Percentiles rank a stretch among this genome's conserved stretches.
Conservation (phyloP, 2,113 vertebrate species). For the Pelvicachromis taeniatus region DNA sequence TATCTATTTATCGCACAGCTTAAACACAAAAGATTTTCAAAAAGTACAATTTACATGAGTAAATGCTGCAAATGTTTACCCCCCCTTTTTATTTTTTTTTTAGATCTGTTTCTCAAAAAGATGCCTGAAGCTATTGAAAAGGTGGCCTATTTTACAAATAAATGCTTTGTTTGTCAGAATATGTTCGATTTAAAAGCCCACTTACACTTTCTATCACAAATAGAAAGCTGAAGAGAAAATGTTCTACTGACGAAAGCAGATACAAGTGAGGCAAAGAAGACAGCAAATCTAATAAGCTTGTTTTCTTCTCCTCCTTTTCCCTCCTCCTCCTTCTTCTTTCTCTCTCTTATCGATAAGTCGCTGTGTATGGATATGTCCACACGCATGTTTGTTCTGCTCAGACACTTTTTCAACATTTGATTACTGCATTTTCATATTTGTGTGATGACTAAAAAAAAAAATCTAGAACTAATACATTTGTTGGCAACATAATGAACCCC, state of each 20-base stretch:
- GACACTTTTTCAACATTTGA: background rate
- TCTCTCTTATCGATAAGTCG: background rate
- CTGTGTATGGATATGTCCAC: background rate
- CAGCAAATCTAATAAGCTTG: background rate
- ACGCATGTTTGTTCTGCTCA: background rate
- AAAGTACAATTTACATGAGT: background rate
- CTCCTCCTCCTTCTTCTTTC: background rate
- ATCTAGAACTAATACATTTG: slow-evolving; percentile 26
- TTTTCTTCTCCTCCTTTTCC: background rate
- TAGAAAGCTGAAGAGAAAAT: background rate
- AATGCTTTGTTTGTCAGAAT: background rate
- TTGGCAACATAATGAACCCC: slow-evolving; percentile 30
- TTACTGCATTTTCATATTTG: background rate
- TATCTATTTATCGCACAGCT: background rate
- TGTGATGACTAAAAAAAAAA: slow-evolving; percentile 9
- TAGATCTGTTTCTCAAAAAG: background rate
- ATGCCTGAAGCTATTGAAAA: background rate
- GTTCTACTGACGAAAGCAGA: background rate
- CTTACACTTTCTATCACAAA: background rate
- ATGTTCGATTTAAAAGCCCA: background rate
- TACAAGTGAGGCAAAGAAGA: background rate
- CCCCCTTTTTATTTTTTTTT: background rate
- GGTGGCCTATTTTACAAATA: background rate
- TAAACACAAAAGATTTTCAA: background rate
- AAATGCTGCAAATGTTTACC: background rate